Base-by-base conservation (phyloP, 2,888 invertebrate genomes). In the Therioaphis trifolii region DNA sequence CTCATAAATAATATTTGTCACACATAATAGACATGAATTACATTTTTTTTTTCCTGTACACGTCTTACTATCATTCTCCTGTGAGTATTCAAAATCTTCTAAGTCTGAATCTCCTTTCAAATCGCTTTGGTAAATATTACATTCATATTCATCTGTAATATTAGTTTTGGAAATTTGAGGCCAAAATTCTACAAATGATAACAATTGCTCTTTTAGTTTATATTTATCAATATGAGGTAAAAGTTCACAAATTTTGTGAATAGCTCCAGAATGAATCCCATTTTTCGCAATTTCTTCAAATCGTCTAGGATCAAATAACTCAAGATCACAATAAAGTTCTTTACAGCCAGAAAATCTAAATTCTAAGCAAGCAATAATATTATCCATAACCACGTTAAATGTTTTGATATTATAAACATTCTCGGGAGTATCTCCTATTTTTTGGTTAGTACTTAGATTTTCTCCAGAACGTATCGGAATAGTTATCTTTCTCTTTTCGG, bases 241-340 rank as follows among this genome's bases (percentile, higher is more conserved):
- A 29, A 74, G 52, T 24, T 74, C 74, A 24, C 27, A 74, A 52
- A 74, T 52, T 74, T 49, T 74, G n/a, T 74, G 18, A 5, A 74
- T 4, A 29, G 74, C 74, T 46, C 29, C 74, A 55, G 29, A 49
- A 35, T 49, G 52, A 74, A 74, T 49, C 29, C 29, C 52, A 27
- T 72, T 43, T 43, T 72, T 43, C 4, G 49, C 18, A 46, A 72
- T 72, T 27, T 72, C 40, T 52, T 76, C 14, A 58, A 40, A 76
- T n/a, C 40, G 29, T 58, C 55, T 76, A 24, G 58, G 40, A 21
- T 76, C 61, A 27, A 76, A 76, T 40, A 55, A 40, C 58, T 52
- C 58, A 35, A 76, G 29, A 21, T 76, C 61, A 61, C 61, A 24
- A 76, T 76, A 58, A 1, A 76, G 40, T 61, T 76, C 29, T 35